Conservation (phyloP, 35 echinoderm and acorn worm genomes). For the Heliocidaris tuberculata region DNA sequence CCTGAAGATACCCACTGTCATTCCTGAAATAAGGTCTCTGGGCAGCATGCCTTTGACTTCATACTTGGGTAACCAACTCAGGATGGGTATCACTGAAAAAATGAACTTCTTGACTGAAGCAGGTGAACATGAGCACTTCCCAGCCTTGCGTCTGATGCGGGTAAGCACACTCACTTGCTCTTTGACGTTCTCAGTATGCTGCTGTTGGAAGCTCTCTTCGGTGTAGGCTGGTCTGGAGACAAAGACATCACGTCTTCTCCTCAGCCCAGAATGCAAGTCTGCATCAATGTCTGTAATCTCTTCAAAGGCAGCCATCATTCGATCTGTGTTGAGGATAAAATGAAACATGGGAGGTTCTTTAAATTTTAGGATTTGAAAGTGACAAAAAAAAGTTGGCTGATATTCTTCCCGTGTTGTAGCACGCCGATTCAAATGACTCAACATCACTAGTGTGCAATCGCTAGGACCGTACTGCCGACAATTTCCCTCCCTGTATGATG, state of each 20-base stretch:
- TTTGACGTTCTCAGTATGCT: constrained; percentile 43
- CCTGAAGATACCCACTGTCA: constrained; percentile 75
- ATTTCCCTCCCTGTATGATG: too few relatives aligned
- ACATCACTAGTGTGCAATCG: too few relatives aligned
- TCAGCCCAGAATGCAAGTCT: neutral
- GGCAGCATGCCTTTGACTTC: constrained; percentile 42
- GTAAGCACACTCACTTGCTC: neutral
- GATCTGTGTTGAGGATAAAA: neutral
- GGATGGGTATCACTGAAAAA: constrained; percentile 51
- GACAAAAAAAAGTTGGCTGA: too few relatives aligned
- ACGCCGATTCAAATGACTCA: too few relatives aligned
- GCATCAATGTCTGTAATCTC: constrained; percentile 44
- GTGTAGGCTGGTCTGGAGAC: constrained; percentile 59
- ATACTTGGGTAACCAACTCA: constrained; percentile 76
- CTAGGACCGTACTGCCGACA: too few relatives aligned
- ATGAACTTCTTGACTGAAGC: constrained; percentile 25
- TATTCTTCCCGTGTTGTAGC: too few relatives aligned
- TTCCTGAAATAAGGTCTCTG: constrained; percentile 54
- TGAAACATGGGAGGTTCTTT: neutral
- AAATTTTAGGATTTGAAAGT: too few relatives aligned
- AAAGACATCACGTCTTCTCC: neutral
- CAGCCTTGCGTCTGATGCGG: neutral
- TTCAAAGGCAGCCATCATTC: constrained; percentile 53
- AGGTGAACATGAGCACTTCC: constrained; percentile 15
- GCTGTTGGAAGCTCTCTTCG: constrained; percentile 45